Conservation (phyloP, 1,140 invertebrate genomes). For the Conopomorpha cramerella region DNA sequence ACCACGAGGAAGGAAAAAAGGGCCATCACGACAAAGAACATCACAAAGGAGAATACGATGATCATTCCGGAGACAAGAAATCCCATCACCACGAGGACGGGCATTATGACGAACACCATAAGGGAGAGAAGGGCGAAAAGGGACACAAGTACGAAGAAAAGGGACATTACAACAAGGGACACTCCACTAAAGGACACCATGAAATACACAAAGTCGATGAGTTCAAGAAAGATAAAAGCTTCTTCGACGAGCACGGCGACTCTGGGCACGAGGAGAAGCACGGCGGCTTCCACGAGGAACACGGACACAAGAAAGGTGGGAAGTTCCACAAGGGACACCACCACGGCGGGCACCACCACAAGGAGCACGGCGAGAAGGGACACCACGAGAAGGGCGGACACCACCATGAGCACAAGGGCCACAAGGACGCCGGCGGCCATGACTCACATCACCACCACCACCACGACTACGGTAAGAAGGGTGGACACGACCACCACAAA, state of each 20-base stretch:
- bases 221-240: slow-evolving; percentile 62
- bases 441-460: slow-evolving; percentile 64
- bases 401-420: slow-evolving; percentile 43
- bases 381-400: slow-evolving; percentile 69
- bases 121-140: slow-evolving; percentile 69
- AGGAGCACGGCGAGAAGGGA: slow-evolving; percentile 72
- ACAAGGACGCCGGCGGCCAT: slow-evolving; percentile 59
- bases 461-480: slow-evolving; percentile 67
- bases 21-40: slow-evolving; percentile 74
- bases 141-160: slow-evolving; percentile 65
- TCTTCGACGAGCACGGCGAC: slow-evolving; percentile 78
- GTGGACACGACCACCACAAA: slow-evolving; percentile 60
- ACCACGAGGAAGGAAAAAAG: slow-evolving; percentile 70
- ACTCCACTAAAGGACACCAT: slow-evolving; percentile 78
- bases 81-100: slow-evolving; percentile 74
- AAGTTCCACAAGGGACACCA: slow-evolving; percentile 71
- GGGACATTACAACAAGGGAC: slow-evolving; percentile 73
- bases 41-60: slow-evolving; percentile 71
- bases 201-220: slow-evolving; percentile 77
- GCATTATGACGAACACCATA: slow-evolving; percentile 73
- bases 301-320: slow-evolving; percentile 69
- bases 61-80: slow-evolving; percentile 74
- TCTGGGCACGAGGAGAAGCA: slow-evolving; percentile 71
- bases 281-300: slow-evolving; percentile 69
- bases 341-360: slow-evolving; percentile 68